Percentiles rank a stretch among this genome's conserved stretches.
These are phyloP conservation scores for Argentina silus DNA, from an alignment of 2,797 vertebrate species.

Conservation along the genomic window DNA sequence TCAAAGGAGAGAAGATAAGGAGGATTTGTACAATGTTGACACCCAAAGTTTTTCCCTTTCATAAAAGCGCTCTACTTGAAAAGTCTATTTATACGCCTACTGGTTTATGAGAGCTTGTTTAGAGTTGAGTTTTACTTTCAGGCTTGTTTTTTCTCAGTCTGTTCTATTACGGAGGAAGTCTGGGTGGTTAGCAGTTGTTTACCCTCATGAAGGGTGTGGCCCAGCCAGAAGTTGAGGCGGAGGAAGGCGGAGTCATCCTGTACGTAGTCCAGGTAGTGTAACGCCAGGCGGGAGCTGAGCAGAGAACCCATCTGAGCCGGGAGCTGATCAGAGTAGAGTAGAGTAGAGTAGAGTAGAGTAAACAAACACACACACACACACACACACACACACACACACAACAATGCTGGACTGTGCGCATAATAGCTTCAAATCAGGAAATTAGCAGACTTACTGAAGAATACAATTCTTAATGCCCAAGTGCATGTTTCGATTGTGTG, in stretches of 20 bases:
- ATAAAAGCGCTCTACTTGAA: slow-evolving; percentile 31
- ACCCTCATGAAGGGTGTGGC: slow-evolving; percentile 92
- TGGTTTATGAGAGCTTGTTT: slow-evolving; percentile 38
- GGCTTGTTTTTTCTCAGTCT: not conserved
- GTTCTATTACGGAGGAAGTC: not conserved
- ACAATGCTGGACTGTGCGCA: slow-evolving; percentile 7
- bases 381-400: slow-evolving; percentile 12
- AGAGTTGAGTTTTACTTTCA: slow-evolving; percentile 35
- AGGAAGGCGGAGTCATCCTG: slow-evolving; percentile 88
- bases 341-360: slow-evolving; percentile 44
- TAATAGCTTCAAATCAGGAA: slow-evolving; percentile 23
- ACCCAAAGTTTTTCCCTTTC: not conserved
- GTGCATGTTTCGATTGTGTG: slow-evolving; percentile 34
- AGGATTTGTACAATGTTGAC: slow-evolving; percentile 2
- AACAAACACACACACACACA: not conserved
- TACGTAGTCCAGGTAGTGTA: slow-evolving; percentile 91
- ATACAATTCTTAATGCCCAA: slow-evolving; percentile 20
- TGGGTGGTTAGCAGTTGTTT: slow-evolving; percentile 24
- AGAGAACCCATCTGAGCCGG: slow-evolving; percentile 95
- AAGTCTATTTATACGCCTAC: slow-evolving; percentile 49
- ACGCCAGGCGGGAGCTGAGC: slow-evolving; percentile 83
- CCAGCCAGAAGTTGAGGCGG: slow-evolving; percentile 93
- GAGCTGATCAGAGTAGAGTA: slow-evolving; percentile 78
- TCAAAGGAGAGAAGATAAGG: not conserved
- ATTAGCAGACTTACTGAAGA: slow-evolving; percentile 25